A percentile compares a stretch with the other conserved stretches of the same genome.
phyloP scores from a whole-genome alignment of 2,113 vertebrate genomes.

The Microtus richardsoni region DNA sequence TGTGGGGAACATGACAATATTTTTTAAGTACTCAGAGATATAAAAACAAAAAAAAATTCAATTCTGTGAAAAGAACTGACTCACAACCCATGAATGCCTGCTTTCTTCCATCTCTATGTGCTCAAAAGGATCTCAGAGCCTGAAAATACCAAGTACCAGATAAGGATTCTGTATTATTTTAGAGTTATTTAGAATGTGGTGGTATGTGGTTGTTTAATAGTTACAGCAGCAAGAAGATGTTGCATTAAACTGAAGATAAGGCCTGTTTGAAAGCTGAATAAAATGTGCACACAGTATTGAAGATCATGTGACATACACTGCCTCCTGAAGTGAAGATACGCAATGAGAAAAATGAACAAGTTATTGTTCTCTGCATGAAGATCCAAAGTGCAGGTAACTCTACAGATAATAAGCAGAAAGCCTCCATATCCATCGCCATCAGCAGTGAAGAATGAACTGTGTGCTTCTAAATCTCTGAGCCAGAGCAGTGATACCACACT shows the following conservation, averaged over 20 bases:
- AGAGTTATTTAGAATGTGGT: not conserved
- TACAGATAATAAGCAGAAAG: not conserved
- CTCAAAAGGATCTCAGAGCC: not conserved
- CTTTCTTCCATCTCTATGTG: not conserved
- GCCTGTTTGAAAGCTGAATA: not conserved
- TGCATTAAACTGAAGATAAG: not conserved
- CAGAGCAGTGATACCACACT: not conserved
- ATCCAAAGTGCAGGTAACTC: not conserved
- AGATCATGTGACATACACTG: not conserved
- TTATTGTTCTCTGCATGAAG: not conserved
- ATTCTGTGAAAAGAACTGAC: not conserved
- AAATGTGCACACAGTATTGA: not conserved
- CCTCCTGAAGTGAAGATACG: not conserved
- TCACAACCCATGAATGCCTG: not conserved
- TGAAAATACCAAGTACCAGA: not conserved
- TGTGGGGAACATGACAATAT: not conserved
- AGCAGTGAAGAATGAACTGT: not conserved
- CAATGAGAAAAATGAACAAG: not conserved
- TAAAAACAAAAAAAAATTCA: not conserved
- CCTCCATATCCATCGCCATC: not conserved
- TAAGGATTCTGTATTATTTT: not conserved
- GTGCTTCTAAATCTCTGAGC: not conserved
- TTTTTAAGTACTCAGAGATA: not conserved
- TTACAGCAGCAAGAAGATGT: not conserved
- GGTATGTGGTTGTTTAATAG: not conserved